Conservation (phyloP, 2,797 vertebrate species). For the Parambassis ranga region DNA sequence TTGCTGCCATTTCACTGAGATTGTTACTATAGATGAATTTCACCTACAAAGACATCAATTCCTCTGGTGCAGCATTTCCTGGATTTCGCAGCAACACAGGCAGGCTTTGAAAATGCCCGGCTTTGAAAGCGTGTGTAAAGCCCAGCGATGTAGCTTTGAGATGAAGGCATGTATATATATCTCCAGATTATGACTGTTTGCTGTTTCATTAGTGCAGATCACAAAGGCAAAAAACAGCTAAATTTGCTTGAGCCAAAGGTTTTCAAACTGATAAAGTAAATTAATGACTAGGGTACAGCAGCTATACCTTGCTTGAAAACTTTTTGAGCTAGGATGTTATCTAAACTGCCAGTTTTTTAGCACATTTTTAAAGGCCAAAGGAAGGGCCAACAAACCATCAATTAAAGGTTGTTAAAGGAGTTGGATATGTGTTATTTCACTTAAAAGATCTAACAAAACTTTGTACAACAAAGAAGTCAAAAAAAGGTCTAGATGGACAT, state of each 20-base stretch:
- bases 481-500: not conserved
- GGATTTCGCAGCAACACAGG: conserved; percentile 39
- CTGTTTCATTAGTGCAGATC: conserved; percentile 24
- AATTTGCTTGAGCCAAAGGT: not conserved
- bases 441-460: conserved; percentile 36
- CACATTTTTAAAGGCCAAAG: conserved; percentile 12
- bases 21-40: conserved; percentile 63
- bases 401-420: conserved; percentile 19
- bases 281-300: not conserved
- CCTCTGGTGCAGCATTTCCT: conserved; percentile 51
- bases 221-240: conserved; percentile 8
- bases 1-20: conserved; percentile 64
- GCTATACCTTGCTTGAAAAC: not conserved
- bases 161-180: conserved; percentile 41
- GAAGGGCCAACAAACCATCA: conserved; percentile 22
- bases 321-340: not conserved
- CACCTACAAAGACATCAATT: conserved; percentile 66
- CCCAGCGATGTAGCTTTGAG: conserved; percentile 38
- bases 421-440: not conserved
- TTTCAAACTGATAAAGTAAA: conserved; percentile 32
- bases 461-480: conserved; percentile 22
- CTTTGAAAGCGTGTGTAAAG: conserved; percentile 57
- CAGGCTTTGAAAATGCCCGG: conserved; percentile 51
- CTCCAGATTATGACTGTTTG: conserved; percentile 33
- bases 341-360: not conserved